These are phyloP conservation scores for Tinea pellionella DNA, from an alignment of 2,888 invertebrate species.

Conservation along the genomic window DNA sequence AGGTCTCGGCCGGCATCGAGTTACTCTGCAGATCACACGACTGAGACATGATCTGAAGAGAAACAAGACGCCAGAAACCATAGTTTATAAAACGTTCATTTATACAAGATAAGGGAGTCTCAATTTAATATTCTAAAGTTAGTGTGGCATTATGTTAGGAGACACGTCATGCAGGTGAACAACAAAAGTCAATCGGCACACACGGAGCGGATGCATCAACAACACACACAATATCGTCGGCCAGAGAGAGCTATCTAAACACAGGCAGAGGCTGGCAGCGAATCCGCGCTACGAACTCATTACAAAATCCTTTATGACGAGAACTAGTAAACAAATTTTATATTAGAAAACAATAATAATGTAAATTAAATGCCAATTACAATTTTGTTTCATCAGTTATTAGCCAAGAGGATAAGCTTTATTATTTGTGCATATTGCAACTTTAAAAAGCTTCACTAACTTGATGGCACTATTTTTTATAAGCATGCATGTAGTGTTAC, in stretches of 20 bases:
- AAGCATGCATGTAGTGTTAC: no score
- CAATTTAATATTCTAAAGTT: no score
- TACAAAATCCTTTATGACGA: neutral
- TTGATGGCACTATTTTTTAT: no score
- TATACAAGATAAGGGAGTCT: neutral
- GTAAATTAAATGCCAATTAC: neutral
- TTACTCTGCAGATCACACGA: slow-evolving; percentile 37
- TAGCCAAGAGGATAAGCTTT: no score
- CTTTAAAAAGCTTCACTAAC: no score
- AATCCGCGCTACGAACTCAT: slow-evolving; percentile 16
- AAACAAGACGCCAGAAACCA: slow-evolving; percentile 22
- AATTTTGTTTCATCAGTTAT: no score
- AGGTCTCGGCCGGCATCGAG: slow-evolving; percentile 22
- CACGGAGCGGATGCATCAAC: slow-evolving; percentile 46
- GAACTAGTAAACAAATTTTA: neutral
- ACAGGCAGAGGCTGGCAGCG: slow-evolving; percentile 24
- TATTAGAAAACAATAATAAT: neutral
- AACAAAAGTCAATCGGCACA: slow-evolving; percentile 46
- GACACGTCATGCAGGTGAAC: slow-evolving; percentile 15
- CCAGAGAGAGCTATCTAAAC: slow-evolving; percentile 59
- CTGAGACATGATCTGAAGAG: slow-evolving; percentile 33
- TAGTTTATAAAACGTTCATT: neutral
- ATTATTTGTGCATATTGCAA: no score
- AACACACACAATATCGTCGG: slow-evolving; percentile 63
- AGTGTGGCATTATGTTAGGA: neutral